phyloP scores from a whole-genome alignment of 2,113 vertebrate species.

The Paedocypris sp. region DNA sequence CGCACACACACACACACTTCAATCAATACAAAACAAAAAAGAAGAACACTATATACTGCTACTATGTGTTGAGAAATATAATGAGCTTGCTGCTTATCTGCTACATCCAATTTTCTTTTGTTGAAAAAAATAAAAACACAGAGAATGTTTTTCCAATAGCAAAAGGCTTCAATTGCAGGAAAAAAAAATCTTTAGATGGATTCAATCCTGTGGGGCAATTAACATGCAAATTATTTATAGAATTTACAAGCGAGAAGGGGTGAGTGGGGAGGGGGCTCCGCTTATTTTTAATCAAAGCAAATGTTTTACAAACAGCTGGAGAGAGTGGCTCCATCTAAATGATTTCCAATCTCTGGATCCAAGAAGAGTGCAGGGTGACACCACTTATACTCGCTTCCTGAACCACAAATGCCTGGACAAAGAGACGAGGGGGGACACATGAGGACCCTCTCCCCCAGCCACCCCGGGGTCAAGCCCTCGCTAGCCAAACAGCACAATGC shows the following conservation, averaged over 20 bases:
- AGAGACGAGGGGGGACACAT: neutral
- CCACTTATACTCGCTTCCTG: slow-evolving; percentile 1
- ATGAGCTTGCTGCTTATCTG: slow-evolving; percentile 7
- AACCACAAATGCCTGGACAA: slow-evolving; percentile 11
- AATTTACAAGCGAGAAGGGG: slow-evolving; percentile 9
- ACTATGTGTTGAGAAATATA: slow-evolving; percentile 14
- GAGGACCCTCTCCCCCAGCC: neutral
- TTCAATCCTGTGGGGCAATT: slow-evolving; percentile 8
- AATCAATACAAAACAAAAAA: slow-evolving; percentile 1
- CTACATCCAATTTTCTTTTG: slow-evolving; percentile 11
- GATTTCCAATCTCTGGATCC: neutral
- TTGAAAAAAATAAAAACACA: neutral
- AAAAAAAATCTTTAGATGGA: slow-evolving; percentile 15
- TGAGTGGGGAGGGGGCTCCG: neutral
- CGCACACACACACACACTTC: slow-evolving; percentile 4
- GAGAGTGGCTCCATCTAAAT: neutral
- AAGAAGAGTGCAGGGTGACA: neutral
- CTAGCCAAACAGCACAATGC: neutral
- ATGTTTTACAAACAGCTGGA: slow-evolving; percentile 4
- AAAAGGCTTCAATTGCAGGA: slow-evolving; percentile 1
- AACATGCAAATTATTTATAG: slow-evolving; percentile 19
- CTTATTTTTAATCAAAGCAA: slow-evolving; percentile 7
- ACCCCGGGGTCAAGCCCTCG: slow-evolving; percentile 19
- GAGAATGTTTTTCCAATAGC: neutral
- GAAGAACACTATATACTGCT: slow-evolving; percentile 1